Evolutionary conservation across 2,113 vertebrate genomes (phyloP), one percentile per base, ranked within the genome.

Genomic region (Spea multiplicata): DNA sequence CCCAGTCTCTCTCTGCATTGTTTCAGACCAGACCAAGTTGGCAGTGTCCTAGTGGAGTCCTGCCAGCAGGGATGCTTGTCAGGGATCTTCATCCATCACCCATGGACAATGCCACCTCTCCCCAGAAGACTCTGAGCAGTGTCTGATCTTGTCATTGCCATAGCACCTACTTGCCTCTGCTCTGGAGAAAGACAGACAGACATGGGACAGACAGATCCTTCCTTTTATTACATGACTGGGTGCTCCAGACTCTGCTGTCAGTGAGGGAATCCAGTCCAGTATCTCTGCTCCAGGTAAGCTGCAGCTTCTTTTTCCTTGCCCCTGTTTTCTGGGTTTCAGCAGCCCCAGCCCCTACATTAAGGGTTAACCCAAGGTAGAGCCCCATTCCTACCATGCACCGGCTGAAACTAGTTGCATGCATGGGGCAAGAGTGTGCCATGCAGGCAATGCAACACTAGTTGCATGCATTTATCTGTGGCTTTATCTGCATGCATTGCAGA

Each of bases 151-250:
- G 68, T 14, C 13, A 10, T 44, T 80, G 82, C 44, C 85, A 66
- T 72, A 44, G 82, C 74, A 65, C 78, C 84, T 61, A 90, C 84
- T 82, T 82, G 84, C 67, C 55, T 8, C 46, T 77, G 30, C 83
- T 79, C 71, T 71, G 46, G 74, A 86, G 30, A 30, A 30, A 30
- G 30, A 30, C 30, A 30, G 30, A 30, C 30, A 88, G 91, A 89
- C 89, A 87, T 86, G 90, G 86, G 84, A 88, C 87, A 84, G 73
- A 77, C 83, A 73, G 79, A 91, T 83, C 85, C 70, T 64, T 86
- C 76, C 0, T 70, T 83, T 30, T 59, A 83, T 73, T 80, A 16
- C 64, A 1, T 81, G 84, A 87, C 82, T 72, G 85, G 70, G 48
- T 16, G 53, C 57, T 45, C 52, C 46, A 57, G n/a, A n/a, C 6